Conservation (phyloP, 2,888 invertebrate species). For the Dysmachus trigonus region DNA sequence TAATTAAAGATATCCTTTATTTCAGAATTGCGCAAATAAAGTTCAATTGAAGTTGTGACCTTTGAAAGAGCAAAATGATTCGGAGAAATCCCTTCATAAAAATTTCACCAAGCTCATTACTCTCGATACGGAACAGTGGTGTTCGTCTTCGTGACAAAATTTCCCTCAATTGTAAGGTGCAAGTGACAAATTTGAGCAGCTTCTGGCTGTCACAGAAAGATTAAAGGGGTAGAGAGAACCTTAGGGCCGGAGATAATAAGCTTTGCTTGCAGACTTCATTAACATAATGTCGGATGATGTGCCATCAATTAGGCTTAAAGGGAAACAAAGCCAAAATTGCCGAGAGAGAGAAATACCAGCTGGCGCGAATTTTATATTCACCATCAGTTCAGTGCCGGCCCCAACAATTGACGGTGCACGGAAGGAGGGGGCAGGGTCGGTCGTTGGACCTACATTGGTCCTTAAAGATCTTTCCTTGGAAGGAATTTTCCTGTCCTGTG, state of each 20-base stretch:
- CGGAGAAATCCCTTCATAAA: neutral
- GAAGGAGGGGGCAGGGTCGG: neutral
- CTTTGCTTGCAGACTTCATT: conserved; percentile 4
- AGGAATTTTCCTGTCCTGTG: neutral
- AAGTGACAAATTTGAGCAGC: conserved; percentile 27
- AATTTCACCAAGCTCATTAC: neutral
- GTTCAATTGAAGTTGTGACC: neutral
- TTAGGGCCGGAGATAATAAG: neutral
- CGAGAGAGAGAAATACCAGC: conserved; percentile 1
- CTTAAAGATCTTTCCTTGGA: neutral
- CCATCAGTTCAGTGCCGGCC: neutral
- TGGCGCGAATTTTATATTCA: neutral
- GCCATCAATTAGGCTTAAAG: conserved; percentile 34
- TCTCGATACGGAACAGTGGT: neutral
- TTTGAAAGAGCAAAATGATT: neutral
- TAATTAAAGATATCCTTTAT: neutral
- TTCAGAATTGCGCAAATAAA: neutral
- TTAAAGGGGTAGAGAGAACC: conserved; percentile 6
- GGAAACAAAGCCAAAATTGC: conserved; percentile 24
- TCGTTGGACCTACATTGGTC: neutral
- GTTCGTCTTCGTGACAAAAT: neutral
- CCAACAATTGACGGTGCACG: neutral
- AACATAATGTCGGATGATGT: conserved; percentile 31
- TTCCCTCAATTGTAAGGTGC: neutral
- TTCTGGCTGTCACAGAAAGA: conserved; percentile 2